phyloP scores from a whole-genome alignment of 2,113 vertebrate species.

The Orcinus orca region DNA sequence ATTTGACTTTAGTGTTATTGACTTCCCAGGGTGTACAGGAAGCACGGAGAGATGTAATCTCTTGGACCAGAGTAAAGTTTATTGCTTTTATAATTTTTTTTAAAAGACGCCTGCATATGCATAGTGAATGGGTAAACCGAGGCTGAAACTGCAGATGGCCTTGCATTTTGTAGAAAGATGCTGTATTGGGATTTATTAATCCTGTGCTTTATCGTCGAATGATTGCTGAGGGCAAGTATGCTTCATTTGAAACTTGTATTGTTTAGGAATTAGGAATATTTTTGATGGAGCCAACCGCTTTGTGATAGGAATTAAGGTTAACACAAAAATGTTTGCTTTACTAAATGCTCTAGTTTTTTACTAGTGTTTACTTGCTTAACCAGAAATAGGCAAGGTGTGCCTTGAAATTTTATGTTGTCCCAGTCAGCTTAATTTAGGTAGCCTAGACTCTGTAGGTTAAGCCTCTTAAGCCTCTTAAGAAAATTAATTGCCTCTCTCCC shows the following conservation, averaged over 20 bases:
- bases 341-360: neutral
- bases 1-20: neutral
- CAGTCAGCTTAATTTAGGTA: conserved; percentile 26
- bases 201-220: neutral
- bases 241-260: neutral
- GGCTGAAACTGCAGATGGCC: conserved; percentile 9
- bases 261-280: neutral
- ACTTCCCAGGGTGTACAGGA: neutral
- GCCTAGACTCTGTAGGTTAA: conserved; percentile 17
- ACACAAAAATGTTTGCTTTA: neutral
- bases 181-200: neutral
- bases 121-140: conserved; percentile 19
- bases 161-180: neutral
- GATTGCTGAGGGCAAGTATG: neutral
- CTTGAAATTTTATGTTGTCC: conserved; percentile 29
- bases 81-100: neutral
- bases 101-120: neutral
- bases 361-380: conserved; percentile 5
- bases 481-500: conserved; percentile 11
- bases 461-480: neutral
- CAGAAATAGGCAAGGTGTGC: conserved; percentile 8
- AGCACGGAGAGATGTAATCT: neutral
- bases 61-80: conserved; percentile 32
- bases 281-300: neutral
- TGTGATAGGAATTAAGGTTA: neutral